Conservation (phyloP, 2,113 vertebrate species). For the Syngnathus scovelli region DNA sequence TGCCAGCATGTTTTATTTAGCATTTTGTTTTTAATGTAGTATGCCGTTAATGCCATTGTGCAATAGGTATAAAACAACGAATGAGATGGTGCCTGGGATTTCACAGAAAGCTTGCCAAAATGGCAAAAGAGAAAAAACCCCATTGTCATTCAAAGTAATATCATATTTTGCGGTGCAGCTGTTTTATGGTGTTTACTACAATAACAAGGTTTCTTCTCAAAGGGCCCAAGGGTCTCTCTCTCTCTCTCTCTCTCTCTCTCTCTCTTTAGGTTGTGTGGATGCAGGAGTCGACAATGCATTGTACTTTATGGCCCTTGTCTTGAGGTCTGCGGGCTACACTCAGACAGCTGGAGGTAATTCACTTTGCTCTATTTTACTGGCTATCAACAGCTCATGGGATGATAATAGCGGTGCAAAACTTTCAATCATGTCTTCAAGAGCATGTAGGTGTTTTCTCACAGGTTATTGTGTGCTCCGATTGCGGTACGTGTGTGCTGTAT, state of each 20-base stretch:
- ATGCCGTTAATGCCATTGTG: too few species aligned
- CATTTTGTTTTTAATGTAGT: too few species aligned
- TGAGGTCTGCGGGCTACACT: constrained; percentile 40
- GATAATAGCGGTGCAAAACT: constrained; percentile 40
- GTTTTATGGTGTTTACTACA: neutral
- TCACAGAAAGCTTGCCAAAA: too few species aligned
- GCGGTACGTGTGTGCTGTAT: neutral
- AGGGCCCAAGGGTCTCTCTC: constrained; percentile 5
- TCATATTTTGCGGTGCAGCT: neutral
- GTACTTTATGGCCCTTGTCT: constrained; percentile 46
- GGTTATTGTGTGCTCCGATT: constrained; percentile 46
- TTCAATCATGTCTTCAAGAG: constrained; percentile 61
- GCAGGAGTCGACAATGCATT: constrained; percentile 25
- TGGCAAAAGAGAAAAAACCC: too few species aligned
- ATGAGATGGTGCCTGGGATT: too few species aligned
- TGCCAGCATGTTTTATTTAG: too few species aligned
- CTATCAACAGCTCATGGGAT: constrained; percentile 57
- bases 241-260: neutral
- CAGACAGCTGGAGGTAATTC: constrained; percentile 62
- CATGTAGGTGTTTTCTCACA: constrained; percentile 60
- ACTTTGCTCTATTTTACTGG: constrained; percentile 59
- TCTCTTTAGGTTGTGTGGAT: constrained; percentile 37
- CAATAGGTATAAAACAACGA: too few species aligned
- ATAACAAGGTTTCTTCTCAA: constrained; percentile 6
- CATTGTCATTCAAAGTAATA: neutral